Percentiles rank a stretch among this genome's conserved stretches.
Evolutionary conservation across 2,797 vertebrate genomes (phyloP).

Genomic region (Heterohyrax brucei): DNA sequence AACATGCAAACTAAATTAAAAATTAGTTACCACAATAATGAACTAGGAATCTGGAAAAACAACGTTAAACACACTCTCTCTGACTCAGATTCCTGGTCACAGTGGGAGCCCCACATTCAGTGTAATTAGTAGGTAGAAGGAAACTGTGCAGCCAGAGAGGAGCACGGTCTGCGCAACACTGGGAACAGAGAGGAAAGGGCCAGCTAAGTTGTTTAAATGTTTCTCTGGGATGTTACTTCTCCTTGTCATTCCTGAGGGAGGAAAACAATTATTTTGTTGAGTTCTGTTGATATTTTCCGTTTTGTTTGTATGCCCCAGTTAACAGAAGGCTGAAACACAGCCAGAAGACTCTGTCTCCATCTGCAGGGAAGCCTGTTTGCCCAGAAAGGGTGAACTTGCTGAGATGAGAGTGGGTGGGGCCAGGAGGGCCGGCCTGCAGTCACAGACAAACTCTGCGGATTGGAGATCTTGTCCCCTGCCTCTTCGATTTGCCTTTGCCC

Average conservation of each 20-base stretch:
- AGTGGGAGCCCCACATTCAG: not conserved
- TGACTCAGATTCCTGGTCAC: not conserved
- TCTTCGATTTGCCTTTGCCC: not conserved
- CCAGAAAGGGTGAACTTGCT: not conserved
- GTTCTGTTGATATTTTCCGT: not conserved
- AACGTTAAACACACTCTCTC: not conserved
- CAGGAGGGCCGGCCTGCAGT: accelerated
- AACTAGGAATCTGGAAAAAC: not conserved
- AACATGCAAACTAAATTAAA: not conserved
- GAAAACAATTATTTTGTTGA: not conserved
- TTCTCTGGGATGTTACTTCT: not conserved
- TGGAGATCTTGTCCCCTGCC: accelerated
- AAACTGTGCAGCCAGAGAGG: not conserved
- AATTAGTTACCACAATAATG: not conserved
- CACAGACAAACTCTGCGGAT: too few relatives aligned
- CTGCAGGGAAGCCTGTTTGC: not conserved
- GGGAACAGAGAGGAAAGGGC: not conserved
- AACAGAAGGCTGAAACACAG: not conserved
- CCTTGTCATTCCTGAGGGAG: not conserved
- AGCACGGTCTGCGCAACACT: accelerated
- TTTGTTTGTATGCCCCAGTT: not conserved
- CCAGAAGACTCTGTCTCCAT: accelerated
- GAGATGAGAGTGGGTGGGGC: too few relatives aligned
- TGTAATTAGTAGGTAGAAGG: not conserved
- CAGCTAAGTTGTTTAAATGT: not conserved